Percentiles rank a stretch among this genome's conserved stretches.
These are phyloP conservation scores for Brachyopa scutellaris DNA, from an alignment of 2,888 invertebrate genomes.

Conservation along the genomic window DNA sequence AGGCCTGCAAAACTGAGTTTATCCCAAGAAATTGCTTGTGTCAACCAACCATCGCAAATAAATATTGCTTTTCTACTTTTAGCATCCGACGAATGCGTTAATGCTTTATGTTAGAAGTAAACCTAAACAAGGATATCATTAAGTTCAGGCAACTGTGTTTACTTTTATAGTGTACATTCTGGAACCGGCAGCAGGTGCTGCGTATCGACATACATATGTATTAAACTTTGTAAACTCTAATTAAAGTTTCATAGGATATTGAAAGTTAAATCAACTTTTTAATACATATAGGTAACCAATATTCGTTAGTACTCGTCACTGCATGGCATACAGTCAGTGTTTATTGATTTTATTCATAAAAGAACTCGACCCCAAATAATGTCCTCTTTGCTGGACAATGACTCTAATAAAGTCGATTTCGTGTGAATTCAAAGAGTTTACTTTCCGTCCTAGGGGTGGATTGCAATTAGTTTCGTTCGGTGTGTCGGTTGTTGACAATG, in stretches of 20 bases:
- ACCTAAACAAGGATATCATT: no score
- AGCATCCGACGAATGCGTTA: no score
- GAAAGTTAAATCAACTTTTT: constrained; percentile 10
- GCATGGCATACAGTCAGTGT: constrained; percentile 2
- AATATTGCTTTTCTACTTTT: no score
- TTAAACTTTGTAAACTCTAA: constrained; percentile 1
- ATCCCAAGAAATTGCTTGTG: no score
- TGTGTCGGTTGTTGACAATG: constrained; percentile 44
- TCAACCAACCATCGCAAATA: no score
- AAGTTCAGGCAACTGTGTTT: no score
- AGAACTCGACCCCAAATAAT: constrained; percentile 24
- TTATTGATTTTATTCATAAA: constrained; percentile 63
- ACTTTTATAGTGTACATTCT: no score
- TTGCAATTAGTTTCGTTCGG: constrained; percentile 49
- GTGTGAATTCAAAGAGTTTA: constrained; percentile 45
- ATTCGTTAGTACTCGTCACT: neutral
- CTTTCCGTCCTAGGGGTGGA: constrained; percentile 2
- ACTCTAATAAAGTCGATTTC: constrained; percentile 40
- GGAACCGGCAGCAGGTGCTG: no score
- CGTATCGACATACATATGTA: no score
- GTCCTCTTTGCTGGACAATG: constrained; percentile 60
- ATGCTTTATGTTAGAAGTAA: no score
- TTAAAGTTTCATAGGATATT: constrained; percentile 16
- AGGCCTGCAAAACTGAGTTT: no score
- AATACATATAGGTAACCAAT: neutral